Percentiles rank a stretch among this genome's conserved stretches.
Evolutionary conservation across 2,113 vertebrate species (phyloP).

Genomic region (Platichthys stellatus): DNA sequence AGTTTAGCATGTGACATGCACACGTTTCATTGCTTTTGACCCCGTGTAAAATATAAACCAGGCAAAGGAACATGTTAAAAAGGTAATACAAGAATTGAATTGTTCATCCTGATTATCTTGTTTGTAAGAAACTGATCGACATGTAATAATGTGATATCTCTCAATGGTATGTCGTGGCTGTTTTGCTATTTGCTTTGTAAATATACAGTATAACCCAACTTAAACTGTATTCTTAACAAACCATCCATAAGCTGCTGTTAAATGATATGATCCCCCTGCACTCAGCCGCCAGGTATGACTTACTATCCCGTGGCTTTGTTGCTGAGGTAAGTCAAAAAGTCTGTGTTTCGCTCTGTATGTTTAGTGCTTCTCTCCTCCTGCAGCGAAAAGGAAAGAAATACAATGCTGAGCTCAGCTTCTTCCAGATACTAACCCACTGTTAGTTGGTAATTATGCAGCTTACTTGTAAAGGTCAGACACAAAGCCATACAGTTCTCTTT

Average conservation of each 20-base stretch:
- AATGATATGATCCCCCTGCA: slow-evolving; percentile 18
- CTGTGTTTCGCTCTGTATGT: background rate
- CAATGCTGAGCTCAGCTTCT: slow-evolving; percentile 48
- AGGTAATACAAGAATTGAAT: background rate
- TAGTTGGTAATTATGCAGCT: slow-evolving; percentile 32
- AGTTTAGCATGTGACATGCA: no score
- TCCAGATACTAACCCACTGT: slow-evolving; percentile 12
- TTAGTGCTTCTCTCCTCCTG: slow-evolving; percentile 10
- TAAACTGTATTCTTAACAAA: slow-evolving; percentile 12
- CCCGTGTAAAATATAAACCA: no score
- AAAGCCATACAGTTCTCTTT: slow-evolving; percentile 29
- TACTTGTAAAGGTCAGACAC: slow-evolving; percentile 15
- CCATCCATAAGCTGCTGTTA: slow-evolving; percentile 8
- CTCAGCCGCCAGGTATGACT: slow-evolving; percentile 18
- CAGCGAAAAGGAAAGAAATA: slow-evolving; percentile 14
- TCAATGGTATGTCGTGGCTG: background rate
- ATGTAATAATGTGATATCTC: no score
- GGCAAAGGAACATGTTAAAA: no score
- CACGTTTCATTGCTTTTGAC: no score
- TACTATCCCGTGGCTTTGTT: slow-evolving; percentile 22
- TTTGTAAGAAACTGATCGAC: background rate
- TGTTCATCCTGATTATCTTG: background rate
- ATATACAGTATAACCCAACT: background rate
- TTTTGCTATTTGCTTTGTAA: slow-evolving; percentile 3
- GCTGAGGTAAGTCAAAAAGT: slow-evolving; percentile 42